phyloP scores from a whole-genome alignment of 1,140 invertebrate genomes.

The Spodoptera frugiperda region DNA sequence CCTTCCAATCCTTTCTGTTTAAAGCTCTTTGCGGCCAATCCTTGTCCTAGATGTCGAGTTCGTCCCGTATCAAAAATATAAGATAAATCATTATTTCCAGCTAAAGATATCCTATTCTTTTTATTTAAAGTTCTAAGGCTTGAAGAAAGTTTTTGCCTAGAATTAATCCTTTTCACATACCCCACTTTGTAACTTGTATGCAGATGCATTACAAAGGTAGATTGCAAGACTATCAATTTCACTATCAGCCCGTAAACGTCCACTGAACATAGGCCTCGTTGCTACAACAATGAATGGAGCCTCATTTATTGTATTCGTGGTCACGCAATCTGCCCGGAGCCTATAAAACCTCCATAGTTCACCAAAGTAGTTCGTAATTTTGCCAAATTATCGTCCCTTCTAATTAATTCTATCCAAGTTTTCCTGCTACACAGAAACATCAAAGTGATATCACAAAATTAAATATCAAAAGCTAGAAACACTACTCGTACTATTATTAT shows the following conservation, averaged over 20 bases:
- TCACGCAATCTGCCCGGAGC: conserved; percentile 3
- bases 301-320: conserved; percentile 19
- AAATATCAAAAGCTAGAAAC: conserved; percentile 1
- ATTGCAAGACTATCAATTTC: conserved; percentile 17
- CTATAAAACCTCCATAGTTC: background rate
- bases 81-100: no score
- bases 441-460: conserved; percentile 1
- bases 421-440: background rate
- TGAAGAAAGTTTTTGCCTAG: no score
- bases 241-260: conserved; percentile 24
- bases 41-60: no score
- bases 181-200: no score
- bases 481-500: background rate
- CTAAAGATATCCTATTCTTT: no score
- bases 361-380: conserved; percentile 1
- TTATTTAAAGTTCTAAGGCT: no score
- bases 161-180: no score
- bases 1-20: no score
- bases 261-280: background rate
- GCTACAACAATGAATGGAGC: conserved; percentile 18
- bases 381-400: background rate
- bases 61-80: no score
- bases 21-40: no score
- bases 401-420: background rate
- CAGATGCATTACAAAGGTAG: background rate